A percentile compares a stretch with the other conserved stretches of the same genome.
These are phyloP conservation scores for Zelostemma sp. DNA, from an alignment of 1,140 invertebrate species.

Conservation along the genomic window DNA sequence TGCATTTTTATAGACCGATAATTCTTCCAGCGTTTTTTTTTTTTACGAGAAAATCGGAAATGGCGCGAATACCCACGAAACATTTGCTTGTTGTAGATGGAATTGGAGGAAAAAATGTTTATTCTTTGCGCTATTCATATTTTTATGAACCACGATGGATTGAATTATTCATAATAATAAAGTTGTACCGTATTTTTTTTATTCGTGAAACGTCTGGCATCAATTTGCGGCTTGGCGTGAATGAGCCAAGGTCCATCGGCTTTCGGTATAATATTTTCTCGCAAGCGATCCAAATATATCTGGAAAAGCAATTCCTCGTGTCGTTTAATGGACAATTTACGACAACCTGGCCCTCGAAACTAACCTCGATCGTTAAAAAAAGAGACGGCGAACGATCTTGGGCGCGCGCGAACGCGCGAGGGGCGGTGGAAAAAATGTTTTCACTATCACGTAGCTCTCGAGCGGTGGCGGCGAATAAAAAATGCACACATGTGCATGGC, in stretches of 20 bases:
- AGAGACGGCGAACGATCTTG: no score
- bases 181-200: neutral
- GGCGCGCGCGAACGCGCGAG: no score
- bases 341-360: neutral
- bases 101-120: no score
- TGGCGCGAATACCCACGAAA: no score
- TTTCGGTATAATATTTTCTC: conserved; percentile 3
- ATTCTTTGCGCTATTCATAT: no score
- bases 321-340: conserved; percentile 27
- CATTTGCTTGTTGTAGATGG: no score
- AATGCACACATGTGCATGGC: neutral
- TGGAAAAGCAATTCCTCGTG: conserved; percentile 16
- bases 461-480: neutral
- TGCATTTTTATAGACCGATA: neutral
- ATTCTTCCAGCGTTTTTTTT: no score
- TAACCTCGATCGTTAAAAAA: neutral
- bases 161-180: neutral
- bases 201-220: neutral
- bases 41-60: no score
- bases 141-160: neutral
- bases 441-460: neutral
- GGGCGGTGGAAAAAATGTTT: conserved; percentile 12
- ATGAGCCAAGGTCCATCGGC: neutral
- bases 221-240: neutral
- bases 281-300: neutral